These are phyloP conservation scores for Cydia strobilella DNA, from an alignment of 1,140 invertebrate species.

Conservation along the genomic window DNA sequence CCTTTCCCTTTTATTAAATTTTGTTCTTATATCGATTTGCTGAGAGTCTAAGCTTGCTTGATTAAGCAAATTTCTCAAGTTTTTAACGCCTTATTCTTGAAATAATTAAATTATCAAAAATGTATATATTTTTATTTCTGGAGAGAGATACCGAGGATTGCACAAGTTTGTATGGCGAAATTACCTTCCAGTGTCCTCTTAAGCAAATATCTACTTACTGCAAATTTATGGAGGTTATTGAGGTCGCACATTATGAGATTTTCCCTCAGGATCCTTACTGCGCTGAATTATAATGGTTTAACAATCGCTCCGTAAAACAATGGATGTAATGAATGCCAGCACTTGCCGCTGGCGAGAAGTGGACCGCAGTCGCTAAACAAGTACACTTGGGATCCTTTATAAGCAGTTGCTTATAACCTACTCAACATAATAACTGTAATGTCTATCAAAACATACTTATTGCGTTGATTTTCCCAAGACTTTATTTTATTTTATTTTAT, in stretches of 20 bases:
- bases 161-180: not conserved
- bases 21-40: too few species aligned
- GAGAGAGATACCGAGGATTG: not conserved
- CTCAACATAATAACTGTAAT: not conserved
- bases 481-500: too few species aligned
- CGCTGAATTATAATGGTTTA: not conserved
- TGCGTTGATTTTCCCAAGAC: not conserved
- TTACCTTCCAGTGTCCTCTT: not conserved
- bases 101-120: too few species aligned
- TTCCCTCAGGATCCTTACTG: slow-evolving; percentile 1
- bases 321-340: slow-evolving; percentile 5
- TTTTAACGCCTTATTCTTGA: too few species aligned
- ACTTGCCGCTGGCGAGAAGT: not conserved
- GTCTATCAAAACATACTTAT: not conserved
- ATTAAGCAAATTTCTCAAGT: too few species aligned
- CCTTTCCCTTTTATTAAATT: too few species aligned
- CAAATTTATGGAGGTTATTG: slow-evolving; percentile 2
- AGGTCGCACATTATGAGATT: slow-evolving; percentile 6
- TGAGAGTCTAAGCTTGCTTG: too few species aligned
- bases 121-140: too few species aligned
- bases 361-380: not conserved
- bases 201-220: not conserved
- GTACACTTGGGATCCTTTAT: not conserved
- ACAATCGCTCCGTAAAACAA: slow-evolving; percentile 9
- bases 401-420: slow-evolving; percentile 2